Evolutionary conservation across 2,888 invertebrate genomes (phyloP).

Genomic region (Nomada flava): DNA sequence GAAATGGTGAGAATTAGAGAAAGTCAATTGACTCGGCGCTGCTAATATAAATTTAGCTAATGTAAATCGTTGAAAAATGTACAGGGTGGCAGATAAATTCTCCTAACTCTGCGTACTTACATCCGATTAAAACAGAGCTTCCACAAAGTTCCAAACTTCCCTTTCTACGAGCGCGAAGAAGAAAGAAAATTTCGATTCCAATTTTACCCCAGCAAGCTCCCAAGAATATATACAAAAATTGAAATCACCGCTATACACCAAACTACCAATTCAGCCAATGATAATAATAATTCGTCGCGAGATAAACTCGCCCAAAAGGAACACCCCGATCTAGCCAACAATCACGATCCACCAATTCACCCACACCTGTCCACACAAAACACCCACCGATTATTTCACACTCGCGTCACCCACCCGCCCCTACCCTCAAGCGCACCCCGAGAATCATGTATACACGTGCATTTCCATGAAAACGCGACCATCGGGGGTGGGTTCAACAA

Average conservation of each 20-base stretch:
- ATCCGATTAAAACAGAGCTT: too few species aligned
- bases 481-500: not conserved
- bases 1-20: not conserved
- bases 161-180: too few species aligned
- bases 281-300: not conserved
- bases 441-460: not conserved
- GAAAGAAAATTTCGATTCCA: too few species aligned
- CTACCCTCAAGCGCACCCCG: slow-evolving; percentile 3
- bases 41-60: not conserved
- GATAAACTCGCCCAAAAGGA: too few species aligned
- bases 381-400: not conserved
- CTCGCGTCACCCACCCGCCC: not conserved
- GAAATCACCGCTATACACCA: not conserved
- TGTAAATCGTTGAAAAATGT: not conserved
- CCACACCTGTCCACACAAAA: not conserved
- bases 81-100: not conserved
- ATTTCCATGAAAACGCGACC: not conserved
- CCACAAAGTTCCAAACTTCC: too few species aligned
- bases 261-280: not conserved
- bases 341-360: not conserved
- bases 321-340: not conserved
- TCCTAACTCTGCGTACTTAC: too few species aligned
- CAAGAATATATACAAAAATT: too few species aligned
- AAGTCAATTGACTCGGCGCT: not conserved
- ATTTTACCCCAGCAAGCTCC: too few species aligned